Conservation (phyloP, 2,797 vertebrate genomes). For the Thalassophryne amazonica region DNA sequence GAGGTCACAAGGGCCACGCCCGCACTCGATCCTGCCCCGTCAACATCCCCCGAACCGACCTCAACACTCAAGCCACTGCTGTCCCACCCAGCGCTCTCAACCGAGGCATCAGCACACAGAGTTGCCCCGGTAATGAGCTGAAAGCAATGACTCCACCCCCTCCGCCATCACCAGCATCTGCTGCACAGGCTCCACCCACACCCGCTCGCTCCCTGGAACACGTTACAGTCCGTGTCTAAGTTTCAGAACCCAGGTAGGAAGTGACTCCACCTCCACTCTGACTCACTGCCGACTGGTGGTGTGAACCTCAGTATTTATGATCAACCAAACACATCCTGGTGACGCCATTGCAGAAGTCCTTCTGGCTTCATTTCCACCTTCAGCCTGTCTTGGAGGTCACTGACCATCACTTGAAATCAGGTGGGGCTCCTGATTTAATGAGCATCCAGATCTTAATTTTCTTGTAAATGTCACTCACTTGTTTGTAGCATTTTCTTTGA, state of each 20-base stretch:
- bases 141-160: slow-evolving; percentile 82
- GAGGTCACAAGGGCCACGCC: slow-evolving; percentile 80
- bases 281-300: no score
- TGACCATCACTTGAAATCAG: not conserved
- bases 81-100: slow-evolving; percentile 57
- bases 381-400: not conserved
- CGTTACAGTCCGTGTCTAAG: slow-evolving; percentile 57
- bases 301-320: no score
- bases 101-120: slow-evolving; percentile 79
- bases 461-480: no score
- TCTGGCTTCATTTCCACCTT: no score
- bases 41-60: slow-evolving; percentile 81
- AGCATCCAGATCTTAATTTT: not conserved
- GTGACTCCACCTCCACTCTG: no score
- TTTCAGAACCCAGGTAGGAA: not conserved
- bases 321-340: no score
- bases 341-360: no score
- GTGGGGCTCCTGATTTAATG: not conserved
- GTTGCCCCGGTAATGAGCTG: slow-evolving; percentile 78
- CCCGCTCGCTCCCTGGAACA: slow-evolving; percentile 56
- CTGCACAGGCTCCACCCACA: not conserved
- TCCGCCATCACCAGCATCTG: not conserved
- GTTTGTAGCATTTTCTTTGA: no score
- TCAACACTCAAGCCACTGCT: slow-evolving; percentile 46
- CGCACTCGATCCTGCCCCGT: slow-evolving; percentile 91